Percentiles rank a stretch among this genome's conserved stretches.
Conservation (phyloP, 2,888 invertebrate species). For the Pycnomerus fuliginosus region DNA sequence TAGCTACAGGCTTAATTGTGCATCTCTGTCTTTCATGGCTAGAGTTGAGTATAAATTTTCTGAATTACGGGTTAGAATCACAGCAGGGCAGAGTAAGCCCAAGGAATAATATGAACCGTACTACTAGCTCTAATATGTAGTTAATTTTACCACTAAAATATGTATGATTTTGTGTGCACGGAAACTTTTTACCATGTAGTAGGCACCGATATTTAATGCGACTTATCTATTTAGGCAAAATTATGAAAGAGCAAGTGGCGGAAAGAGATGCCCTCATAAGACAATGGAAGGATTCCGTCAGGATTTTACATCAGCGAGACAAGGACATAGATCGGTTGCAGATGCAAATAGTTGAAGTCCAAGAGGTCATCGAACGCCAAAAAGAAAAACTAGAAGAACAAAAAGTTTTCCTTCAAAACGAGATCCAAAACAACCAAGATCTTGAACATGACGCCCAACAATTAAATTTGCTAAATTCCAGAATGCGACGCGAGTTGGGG, state of each 20-base stretch:
- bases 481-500: constrained; percentile 44
- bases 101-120: too few relatives aligned
- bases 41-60: too few relatives aligned
- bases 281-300: constrained; percentile 72
- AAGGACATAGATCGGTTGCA: constrained; percentile 60
- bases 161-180: too few relatives aligned
- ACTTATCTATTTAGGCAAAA: constrained; percentile 39
- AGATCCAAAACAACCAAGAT: constrained; percentile 60
- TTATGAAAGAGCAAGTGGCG: constrained; percentile 57
- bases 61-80: too few relatives aligned
- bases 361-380: constrained; percentile 47
- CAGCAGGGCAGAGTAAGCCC: too few relatives aligned
- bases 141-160: too few relatives aligned
- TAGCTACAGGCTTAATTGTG: too few relatives aligned
- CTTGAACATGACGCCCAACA: constrained; percentile 50
- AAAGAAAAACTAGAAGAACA: constrained; percentile 60
- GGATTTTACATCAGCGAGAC: constrained; percentile 69
- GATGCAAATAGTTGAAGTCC: constrained; percentile 29
- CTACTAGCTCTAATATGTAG: too few relatives aligned
- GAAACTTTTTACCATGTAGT: too few relatives aligned
- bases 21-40: too few relatives aligned
- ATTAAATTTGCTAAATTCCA: constrained; percentile 50
- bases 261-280: constrained; percentile 68
- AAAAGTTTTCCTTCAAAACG: constrained; percentile 61
- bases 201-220: too few relatives aligned